Evolutionary conservation across 2,888 invertebrate species (phyloP).

Genomic region (Hemaris fuciformis): DNA sequence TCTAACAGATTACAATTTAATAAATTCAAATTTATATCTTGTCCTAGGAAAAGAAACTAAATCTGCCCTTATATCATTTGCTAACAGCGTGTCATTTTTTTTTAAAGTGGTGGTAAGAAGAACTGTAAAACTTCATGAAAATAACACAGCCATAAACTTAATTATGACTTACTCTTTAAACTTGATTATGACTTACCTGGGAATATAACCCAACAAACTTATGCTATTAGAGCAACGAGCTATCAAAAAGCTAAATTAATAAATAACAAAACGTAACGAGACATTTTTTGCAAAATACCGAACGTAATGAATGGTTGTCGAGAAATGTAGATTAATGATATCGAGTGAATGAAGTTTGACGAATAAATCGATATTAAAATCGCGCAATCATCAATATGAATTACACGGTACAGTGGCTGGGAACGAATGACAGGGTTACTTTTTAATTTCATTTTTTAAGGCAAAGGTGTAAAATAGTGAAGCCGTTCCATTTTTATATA

Average conservation of each 20-base stretch:
- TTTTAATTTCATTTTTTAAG: background rate
- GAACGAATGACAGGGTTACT: constrained; percentile 19
- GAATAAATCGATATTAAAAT: constrained; percentile 51
- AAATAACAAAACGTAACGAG: constrained; percentile 13
- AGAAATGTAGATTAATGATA: constrained; percentile 48
- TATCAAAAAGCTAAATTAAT: constrained; percentile 24
- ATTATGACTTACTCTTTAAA: no score
- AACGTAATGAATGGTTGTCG: constrained; percentile 31
- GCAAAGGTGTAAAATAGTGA: background rate
- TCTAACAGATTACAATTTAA: no score
- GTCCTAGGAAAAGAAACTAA: no score
- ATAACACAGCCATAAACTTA: no score
- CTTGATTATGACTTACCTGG: no score
- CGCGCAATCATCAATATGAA: constrained; percentile 69
- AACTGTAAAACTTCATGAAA: no score
- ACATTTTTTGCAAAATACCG: constrained; percentile 23
- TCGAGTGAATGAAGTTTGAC: constrained; percentile 28
- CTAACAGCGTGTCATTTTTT: no score
- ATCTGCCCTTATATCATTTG: no score
- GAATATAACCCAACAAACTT: no score
- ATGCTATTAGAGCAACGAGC: constrained; percentile 26
- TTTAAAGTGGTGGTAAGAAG: no score
- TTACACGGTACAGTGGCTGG: constrained; percentile 61
- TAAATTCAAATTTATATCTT: no score
- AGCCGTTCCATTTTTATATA: background rate